Base-by-base conservation (phyloP, 2,888 invertebrate species). In the Abscondita cerata region DNA sequence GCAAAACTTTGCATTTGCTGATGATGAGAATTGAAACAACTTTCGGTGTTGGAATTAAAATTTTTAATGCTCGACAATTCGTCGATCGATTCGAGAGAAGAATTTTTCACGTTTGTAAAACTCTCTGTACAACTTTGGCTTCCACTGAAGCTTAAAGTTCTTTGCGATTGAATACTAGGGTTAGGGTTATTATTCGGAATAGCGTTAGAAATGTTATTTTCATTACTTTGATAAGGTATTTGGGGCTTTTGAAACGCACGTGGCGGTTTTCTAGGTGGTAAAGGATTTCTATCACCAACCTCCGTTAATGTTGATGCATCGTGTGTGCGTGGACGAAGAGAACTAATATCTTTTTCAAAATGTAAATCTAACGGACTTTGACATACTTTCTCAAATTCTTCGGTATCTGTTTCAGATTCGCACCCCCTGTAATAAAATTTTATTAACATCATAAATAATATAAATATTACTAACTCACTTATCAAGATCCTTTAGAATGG, bases 321-420 rank as follows among this genome's bases (percentile, higher is more conserved):
- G 73, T 81, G 79, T 1, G 82, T 83, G 34, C 82, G 82, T 0
- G 83, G 83, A 41, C 78, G 80, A 38, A 78, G 82, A 79, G 70
- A 78, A 1, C 82, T 80, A 6, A 74, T 81, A 68, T 84, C 83
- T 65, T 78, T 78, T 41, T 78, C 78, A 67, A 79, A 80, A 55
- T 78, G 74, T 52, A 80, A 70, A 46, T 83, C 83, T 63, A 83
- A 78, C 5, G 84, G 84, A 74, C 85, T 86, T 76, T 88, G 89
- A 12, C 87, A 84, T 6, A 93, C 86, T 76, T 89, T 90, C 80
- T 93, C 93, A 80, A 92, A 93, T 74, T 92, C 93, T 72, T 92
- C 91, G 0, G 89, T 89, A 74, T 93, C 92, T 0, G 90, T 89
- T 81, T 91, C 91, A 0, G 91, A 92, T 75, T 92, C 92, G 75